These are phyloP conservation scores for Falco rusticolus DNA, from an alignment of 2,797 vertebrate species.

Conservation along the genomic window DNA sequence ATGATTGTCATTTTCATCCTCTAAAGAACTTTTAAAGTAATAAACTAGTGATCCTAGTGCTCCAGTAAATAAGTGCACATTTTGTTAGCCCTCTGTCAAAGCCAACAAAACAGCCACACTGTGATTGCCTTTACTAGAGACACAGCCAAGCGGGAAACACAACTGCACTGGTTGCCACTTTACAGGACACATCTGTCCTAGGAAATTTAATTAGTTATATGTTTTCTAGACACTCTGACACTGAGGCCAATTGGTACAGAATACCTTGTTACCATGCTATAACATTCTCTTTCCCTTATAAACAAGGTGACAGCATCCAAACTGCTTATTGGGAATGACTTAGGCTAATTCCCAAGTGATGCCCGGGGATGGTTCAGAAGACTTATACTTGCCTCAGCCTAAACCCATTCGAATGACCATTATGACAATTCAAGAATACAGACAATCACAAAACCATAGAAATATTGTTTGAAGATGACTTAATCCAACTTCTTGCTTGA, in stretches of 20 bases:
- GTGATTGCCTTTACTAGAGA: background rate
- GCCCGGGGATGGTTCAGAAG: background rate
- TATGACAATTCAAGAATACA: background rate
- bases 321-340: background rate
- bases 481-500: background rate
- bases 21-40: constrained; percentile 44
- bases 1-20: constrained; percentile 21
- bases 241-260: background rate
- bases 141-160: background rate
- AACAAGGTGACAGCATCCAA: background rate
- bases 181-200: background rate
- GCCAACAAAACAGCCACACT: background rate
- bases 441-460: background rate
- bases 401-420: background rate
- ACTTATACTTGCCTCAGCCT: no score
- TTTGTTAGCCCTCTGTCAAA: background rate
- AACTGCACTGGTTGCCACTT: background rate
- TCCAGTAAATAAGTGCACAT: constrained; percentile 13
- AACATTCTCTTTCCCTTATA: background rate
- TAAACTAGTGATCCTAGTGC: background rate
- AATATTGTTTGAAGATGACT: background rate
- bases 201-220: background rate
- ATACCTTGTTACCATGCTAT: background rate
- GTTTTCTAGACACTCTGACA: background rate
- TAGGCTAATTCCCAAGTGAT: background rate